Conservation (phyloP, 1,140 invertebrate genomes). For the Tetranychus urticae region DNA sequence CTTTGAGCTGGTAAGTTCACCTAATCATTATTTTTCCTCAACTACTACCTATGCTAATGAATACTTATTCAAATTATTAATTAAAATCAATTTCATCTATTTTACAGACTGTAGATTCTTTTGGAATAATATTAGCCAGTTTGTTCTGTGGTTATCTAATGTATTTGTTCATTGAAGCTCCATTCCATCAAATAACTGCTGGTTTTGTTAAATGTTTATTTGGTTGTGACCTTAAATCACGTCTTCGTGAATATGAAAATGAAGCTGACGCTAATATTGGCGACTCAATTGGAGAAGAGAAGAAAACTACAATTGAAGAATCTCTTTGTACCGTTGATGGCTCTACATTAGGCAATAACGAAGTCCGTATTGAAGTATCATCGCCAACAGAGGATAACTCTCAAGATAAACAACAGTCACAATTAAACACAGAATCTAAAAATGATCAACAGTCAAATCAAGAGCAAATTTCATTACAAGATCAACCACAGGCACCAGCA, state of each 20-base stretch:
- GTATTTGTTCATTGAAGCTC: not conserved
- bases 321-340: not conserved
- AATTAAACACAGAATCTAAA: not conserved
- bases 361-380: not conserved
- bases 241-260: not conserved
- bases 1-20: conserved; percentile 1
- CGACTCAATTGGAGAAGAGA: not conserved
- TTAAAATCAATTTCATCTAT: not conserved
- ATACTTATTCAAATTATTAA: not conserved
- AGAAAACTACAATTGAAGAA: not conserved
- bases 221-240: not conserved
- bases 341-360: not conserved
- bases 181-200: not conserved
- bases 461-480: not conserved
- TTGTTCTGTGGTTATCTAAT: not conserved
- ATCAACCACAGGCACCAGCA: too few relatives aligned
- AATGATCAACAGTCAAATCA: not conserved
- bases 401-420: not conserved
- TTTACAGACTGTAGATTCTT: not conserved
- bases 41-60: too few relatives aligned
- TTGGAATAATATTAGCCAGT: not conserved
- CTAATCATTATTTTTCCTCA: not conserved
- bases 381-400: not conserved
- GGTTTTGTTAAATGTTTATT: not conserved
- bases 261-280: not conserved